phyloP scores from a whole-genome alignment of 2,797 vertebrate species.

The Rhincodon typus region DNA sequence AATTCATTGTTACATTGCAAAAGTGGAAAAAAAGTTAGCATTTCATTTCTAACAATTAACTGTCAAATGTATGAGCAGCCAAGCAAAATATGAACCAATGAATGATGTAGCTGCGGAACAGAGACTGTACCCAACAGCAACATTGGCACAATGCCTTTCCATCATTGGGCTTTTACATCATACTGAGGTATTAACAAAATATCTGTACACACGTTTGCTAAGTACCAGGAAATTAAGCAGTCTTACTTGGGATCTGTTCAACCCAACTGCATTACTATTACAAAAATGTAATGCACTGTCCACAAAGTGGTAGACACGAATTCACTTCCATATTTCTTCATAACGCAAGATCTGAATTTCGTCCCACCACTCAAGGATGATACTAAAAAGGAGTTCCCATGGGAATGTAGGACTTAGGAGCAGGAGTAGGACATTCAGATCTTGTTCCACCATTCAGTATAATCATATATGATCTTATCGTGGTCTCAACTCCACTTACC shows the following conservation, averaged over 20 bases:
- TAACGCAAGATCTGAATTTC: not conserved
- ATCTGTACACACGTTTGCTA: not conserved
- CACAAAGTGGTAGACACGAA: too few species aligned
- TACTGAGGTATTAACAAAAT: not conserved
- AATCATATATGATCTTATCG: too few species aligned
- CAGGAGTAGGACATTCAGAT: too few species aligned
- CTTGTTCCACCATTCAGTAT: too few species aligned
- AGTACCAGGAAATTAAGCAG: not conserved
- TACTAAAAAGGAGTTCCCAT: too few species aligned
- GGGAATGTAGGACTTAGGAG: too few species aligned
- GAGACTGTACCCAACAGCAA: not conserved
- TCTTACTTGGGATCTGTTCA: not conserved
- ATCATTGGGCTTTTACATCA: not conserved
- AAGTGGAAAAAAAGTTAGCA: not conserved
- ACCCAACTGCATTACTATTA: not conserved
- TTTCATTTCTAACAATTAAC: not conserved
- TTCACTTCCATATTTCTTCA: not conserved
- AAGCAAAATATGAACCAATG: not conserved
- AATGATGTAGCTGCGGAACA: not conserved
- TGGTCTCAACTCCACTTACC: too few species aligned
- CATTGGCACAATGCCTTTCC: not conserved
- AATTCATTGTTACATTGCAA: not conserved
- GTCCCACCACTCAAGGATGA: not conserved
- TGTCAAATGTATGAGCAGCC: not conserved
- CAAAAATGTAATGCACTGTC: not conserved